A percentile compares a stretch with the other conserved stretches of the same genome.
phyloP scores from a whole-genome alignment of 1,140 invertebrate species.

The Thaumatotibia leucotreta region DNA sequence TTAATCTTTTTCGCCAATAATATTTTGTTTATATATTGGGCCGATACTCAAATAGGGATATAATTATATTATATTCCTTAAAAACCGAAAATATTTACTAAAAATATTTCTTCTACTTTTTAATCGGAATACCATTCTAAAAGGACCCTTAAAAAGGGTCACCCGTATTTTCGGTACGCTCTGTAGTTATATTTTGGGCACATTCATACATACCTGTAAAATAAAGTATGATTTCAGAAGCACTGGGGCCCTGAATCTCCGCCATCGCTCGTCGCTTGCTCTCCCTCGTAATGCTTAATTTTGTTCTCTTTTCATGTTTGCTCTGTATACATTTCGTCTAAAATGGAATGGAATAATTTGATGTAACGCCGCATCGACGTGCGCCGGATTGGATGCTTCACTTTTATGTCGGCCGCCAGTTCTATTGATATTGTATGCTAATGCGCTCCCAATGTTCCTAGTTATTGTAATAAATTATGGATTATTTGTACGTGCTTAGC shows the following conservation, averaged over 20 bases:
- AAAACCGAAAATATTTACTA: too few relatives aligned
- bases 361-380: constrained; percentile 52
- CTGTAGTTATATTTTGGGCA: too few relatives aligned
- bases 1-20: too few relatives aligned
- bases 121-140: too few relatives aligned
- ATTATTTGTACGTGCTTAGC: constrained; percentile 38
- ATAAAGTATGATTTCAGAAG: too few relatives aligned
- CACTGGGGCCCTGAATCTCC: background rate
- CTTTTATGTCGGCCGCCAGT: constrained; percentile 32
- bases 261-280: constrained; percentile 30
- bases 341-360: constrained; percentile 68
- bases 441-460: constrained; percentile 28
- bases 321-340: constrained; percentile 70
- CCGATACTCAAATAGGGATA: too few relatives aligned
- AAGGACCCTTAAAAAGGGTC: too few relatives aligned
- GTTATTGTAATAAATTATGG: constrained; percentile 42
- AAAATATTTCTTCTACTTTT: too few relatives aligned
- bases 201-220: too few relatives aligned
- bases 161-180: too few relatives aligned
- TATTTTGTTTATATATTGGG: too few relatives aligned
- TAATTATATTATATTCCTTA: too few relatives aligned
- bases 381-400: constrained; percentile 42
- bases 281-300: constrained; percentile 54
- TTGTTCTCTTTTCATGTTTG: constrained; percentile 71
- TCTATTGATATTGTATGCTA: constrained; percentile 49